Evolutionary conservation across 2,113 vertebrate genomes (phyloP), one percentile per base, ranked within the genome.

Genomic region (Hyperoodon ampullatus): DNA sequence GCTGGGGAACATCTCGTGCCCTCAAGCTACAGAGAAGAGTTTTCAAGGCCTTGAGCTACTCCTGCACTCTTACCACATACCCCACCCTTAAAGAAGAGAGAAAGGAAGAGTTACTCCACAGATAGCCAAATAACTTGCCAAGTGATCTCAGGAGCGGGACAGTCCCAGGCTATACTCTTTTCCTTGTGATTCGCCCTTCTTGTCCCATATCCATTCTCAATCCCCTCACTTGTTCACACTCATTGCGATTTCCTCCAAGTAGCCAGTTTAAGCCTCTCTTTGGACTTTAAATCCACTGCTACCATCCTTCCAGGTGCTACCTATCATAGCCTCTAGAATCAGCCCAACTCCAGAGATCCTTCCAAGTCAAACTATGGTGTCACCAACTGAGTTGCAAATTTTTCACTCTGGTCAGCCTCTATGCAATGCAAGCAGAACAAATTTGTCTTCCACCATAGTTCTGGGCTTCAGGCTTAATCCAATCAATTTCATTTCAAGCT

Each of bases 401-500:
- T 80, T 96, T 82, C 33, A 68, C 47, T 90, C 30, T 89, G 42
- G 23, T 78, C 35, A 90, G 92, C 18, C 24, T 30, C 28, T 90
- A 72, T 19, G 18, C 63, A 94, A 94, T 30, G 15, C 66, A 77
- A 58, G n/a, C 39, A 83, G n/a, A 94, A 81, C 21, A 58, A 75
- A 66, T 53, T 4, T 75, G 35, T 35, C 47, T 95, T 50, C 65
- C 66, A 72, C 55, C 33, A n/a, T 15, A 90, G 61, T 88, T 96
- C 81, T 80, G 65, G 61, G 8, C 21, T 89, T 94, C 12, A 28
- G n/a, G 90, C 55, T 93, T 81, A 74, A 88, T 75, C 30, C 28
- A 84, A 81, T 90, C 66, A 87, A 65, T 66, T 66, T 24, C 68
- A 92, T 66, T 63, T 95, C 28, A 80, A 87, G 61, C 44, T n/a